Conservation (phyloP, 1,140 invertebrate genomes). For the Philotrypesis tridentata region DNA sequence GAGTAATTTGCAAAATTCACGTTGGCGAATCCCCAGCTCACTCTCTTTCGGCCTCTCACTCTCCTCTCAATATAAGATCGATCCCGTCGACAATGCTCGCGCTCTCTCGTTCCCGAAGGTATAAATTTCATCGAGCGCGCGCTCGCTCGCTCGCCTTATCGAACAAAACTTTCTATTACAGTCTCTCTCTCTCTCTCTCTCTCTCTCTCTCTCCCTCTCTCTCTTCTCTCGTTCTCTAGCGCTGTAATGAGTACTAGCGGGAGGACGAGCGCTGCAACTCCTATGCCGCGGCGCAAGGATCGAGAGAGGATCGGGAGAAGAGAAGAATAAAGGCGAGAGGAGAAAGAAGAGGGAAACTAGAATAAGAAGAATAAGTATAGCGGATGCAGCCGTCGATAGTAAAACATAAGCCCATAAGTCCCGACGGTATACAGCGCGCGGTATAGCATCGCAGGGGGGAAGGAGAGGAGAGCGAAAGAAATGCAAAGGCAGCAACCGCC, state of each 20-base stretch:
- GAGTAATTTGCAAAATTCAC: slow-evolving; percentile 26
- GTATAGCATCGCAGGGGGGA: no score
- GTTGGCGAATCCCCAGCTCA: neutral
- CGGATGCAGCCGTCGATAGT: slow-evolving; percentile 1
- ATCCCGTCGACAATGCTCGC: neutral
- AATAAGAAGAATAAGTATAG: neutral
- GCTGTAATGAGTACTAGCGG: neutral
- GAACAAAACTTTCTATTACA: slow-evolving; percentile 13
- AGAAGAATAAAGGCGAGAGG: neutral
- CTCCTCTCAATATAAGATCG: slow-evolving; percentile 1
- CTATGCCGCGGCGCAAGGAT: neutral
- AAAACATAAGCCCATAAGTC: slow-evolving; percentile 20
- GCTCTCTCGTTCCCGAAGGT: neutral
- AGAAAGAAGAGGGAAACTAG: neutral
- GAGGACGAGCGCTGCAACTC: neutral
- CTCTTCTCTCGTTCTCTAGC: no score
- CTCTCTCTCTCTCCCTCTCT: no score
- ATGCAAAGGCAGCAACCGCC: neutral
- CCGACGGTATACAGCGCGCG: neutral
- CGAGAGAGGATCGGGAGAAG: no score
- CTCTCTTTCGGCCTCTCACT: neutral
- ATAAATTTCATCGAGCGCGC: slow-evolving; percentile 43
- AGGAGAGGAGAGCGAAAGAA: neutral
- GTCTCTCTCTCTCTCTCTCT: no score
- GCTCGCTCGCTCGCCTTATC: slow-evolving; percentile 1